Base-by-base conservation (phyloP, 1,140 invertebrate species). In the Caenorhabditis tropicalis region DNA sequence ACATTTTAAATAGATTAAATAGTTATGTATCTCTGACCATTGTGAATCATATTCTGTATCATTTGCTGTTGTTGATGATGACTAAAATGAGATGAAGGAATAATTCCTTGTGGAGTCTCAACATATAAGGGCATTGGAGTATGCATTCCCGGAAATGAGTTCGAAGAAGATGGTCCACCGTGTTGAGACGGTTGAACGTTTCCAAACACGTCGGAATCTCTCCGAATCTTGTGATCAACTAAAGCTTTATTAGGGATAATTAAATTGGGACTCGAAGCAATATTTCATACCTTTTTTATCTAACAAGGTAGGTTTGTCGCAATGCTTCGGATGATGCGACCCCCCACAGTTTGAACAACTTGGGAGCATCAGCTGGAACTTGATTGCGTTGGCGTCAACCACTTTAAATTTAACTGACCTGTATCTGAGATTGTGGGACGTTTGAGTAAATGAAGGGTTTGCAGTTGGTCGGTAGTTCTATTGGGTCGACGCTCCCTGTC, bases 321-420 rank as follows among this genome's bases (percentile, higher is more conserved):
- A 74, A 24, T 43, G 2, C 43, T 74, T 74, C 5, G 24, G 2
- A 33, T 12, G 0, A 43, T 74, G 65, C 6, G 16, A n/a, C 10
- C 65, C 65, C 2, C 65, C 65, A 31, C 65, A 74, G 19, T 74
- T 74, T 10, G 65, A 74, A 43, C 65, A 74, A 43, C 65, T 74
- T 74, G 65, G 65, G 24, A 43, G 24, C 36, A 74, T 10, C 6
- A n/a, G 43, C 36, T 74, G 7, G 0, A 74, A 65, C 10, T 36
- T 16, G 2, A 65, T 36, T 10, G 36, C 15, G 6, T 65, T 58
- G 7, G 1, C 29, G 6, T 10, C 9, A 65, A n/a, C 0, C 19
- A 27, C 4, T 31, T 12, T 9, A 36, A 58, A n/a, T 7, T 27
- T n/a, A 65, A 27, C 58, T 36, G n/a, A 65, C 58, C 58, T 65